These are phyloP conservation scores for Drosophila orosa DNA, from an alignment of 1,140 invertebrate species.

Conservation along the genomic window DNA sequence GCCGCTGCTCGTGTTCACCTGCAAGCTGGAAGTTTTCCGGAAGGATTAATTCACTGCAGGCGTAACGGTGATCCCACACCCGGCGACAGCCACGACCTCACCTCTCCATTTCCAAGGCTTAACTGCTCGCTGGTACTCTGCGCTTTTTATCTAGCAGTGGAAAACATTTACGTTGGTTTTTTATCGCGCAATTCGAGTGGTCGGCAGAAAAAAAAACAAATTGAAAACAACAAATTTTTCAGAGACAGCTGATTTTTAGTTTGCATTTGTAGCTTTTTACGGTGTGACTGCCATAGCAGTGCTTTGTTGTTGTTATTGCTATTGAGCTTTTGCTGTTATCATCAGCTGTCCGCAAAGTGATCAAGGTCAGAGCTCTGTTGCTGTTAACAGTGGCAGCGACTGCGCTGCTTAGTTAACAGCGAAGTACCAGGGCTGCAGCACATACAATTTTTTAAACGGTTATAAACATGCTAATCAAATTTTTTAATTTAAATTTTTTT, in stretches of 20 bases:
- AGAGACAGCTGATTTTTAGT: constrained; percentile 50
- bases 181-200: constrained; percentile 28
- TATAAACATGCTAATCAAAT: neutral
- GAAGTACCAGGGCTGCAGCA: neutral
- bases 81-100: constrained; percentile 13
- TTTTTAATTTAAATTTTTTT: neutral
- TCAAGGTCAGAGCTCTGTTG: constrained; percentile 15
- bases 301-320: constrained; percentile 3
- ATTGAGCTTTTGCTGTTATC: constrained; percentile 9
- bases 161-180: constrained; percentile 50
- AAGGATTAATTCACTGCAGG: neutral
- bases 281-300: neutral
- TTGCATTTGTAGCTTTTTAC: constrained; percentile 27
- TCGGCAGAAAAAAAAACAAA: constrained; percentile 1
- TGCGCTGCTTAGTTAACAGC: neutral
- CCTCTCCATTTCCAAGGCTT: constrained; percentile 37
- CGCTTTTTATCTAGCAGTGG: constrained; percentile 32
- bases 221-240: neutral
- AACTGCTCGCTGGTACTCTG: constrained; percentile 19
- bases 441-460: neutral
- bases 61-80: too few relatives aligned
- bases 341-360: neutral
- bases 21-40: neutral
- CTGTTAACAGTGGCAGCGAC: neutral
- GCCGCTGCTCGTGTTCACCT: constrained; percentile 50